A percentile compares a stretch with the other conserved stretches of the same genome.
These are phyloP conservation scores for Noctilio leporinus DNA, from an alignment of 2,113 vertebrate genomes.

Conservation along the genomic window DNA sequence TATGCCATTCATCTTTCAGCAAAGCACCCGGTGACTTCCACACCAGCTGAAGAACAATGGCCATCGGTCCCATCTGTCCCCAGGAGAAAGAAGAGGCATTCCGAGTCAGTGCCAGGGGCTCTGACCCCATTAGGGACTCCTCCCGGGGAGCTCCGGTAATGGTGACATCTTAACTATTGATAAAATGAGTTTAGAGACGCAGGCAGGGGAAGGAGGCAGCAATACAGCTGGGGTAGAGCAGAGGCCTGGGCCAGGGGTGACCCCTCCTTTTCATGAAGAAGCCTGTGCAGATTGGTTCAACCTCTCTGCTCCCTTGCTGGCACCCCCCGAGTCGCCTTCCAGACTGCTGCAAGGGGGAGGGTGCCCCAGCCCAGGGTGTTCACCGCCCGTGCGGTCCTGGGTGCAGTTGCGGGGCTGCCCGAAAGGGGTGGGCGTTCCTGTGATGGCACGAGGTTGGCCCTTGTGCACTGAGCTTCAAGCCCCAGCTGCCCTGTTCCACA, in stretches of 20 bases:
- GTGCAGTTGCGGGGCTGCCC: neutral
- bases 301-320: neutral
- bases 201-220: neutral
- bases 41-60: constrained; percentile 19
- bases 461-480: rapidly evolving
- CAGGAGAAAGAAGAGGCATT: neutral
- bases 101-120: neutral
- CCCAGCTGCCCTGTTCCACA: neutral
- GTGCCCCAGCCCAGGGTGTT: too few species aligned
- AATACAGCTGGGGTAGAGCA: too few species aligned
- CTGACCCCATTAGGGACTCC: constrained; percentile 47
- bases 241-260: neutral
- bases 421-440: neutral
- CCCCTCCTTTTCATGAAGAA: neutral
- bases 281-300: too few species aligned
- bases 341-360: neutral
- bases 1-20: constrained; percentile 56
- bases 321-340: neutral
- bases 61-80: constrained; percentile 27
- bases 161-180: constrained; percentile 26
- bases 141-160: neutral
- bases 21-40: constrained; percentile 22
- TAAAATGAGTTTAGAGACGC: neutral
- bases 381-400: too few species aligned
- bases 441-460: too few species aligned